Base-by-base conservation (phyloP, 2,888 invertebrate genomes). In the Globia sparganii region DNA sequence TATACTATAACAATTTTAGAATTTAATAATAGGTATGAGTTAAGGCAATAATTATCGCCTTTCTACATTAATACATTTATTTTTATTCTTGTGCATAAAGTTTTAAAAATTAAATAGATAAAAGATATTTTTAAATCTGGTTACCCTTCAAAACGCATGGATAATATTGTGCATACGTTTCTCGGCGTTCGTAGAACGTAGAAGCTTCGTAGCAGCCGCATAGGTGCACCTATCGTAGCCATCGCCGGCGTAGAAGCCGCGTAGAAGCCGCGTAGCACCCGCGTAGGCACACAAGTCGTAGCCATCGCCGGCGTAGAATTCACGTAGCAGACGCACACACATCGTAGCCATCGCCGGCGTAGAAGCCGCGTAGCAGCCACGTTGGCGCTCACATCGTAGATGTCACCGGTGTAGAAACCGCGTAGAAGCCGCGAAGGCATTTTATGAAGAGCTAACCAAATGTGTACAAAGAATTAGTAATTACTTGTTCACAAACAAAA, bases 401-500 rank as follows among this genome's bases (percentile, higher is more conserved):
- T 25, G 40, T 31, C 34, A 25, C 2, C 28, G 5, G 18, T 9
- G 34, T 61, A 31, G 37, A 25, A 40, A 1, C n/a, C 3, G 21
- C 43, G 72, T 69, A 43, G 69, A 25, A n/a, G 8, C 31, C 18
- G n/a, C 46, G 15, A 49, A 64, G 37, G 18, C n/a, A 66, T 31
- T 66, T 4, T 31, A 66, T 2, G 9, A 37, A 28, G 21, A 25
- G 8, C 40, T 6, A 28, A 66, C 13, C 46, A n/a, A 31, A 25
- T 61, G n/a, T 53, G 25, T 53, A n/a, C 53, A 53, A 11, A 53
- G 25, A 11, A 25, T 9, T 53, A 9, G 25, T 11, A 4, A 11
- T 13, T 34, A 71, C n/a, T 18, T 58, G 15, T 40, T 72, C 37
- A 28, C 21, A 65, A 49, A 78, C 40, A 40, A 13, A 71, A 64